Evolutionary conservation across 2,113 vertebrate genomes (phyloP).

Genomic region (Eulemur rufifrons): DNA sequence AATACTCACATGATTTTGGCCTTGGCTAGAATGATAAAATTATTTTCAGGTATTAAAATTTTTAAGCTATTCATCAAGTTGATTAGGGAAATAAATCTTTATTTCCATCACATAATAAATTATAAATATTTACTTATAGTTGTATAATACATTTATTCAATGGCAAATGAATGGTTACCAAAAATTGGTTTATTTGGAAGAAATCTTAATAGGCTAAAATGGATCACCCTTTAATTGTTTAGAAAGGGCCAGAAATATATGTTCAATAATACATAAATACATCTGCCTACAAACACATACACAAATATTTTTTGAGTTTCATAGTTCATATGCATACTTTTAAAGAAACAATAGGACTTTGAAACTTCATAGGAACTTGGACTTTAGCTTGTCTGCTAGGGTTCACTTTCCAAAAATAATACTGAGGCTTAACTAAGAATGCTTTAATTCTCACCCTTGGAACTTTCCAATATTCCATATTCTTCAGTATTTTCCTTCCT

Average conservation of each 20-base stretch:
- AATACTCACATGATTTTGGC: not conserved
- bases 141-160: not conserved
- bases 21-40: not conserved
- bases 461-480: not conserved
- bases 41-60: not conserved
- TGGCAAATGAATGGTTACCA: not conserved
- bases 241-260: not conserved
- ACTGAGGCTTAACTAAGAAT: not conserved
- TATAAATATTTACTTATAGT: not conserved
- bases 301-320: not conserved
- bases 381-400: not conserved
- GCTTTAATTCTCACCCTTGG: not conserved
- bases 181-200: not conserved
- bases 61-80: not conserved
- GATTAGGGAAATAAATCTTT: not conserved
- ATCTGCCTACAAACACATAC: not conserved
- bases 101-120: not conserved
- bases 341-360: not conserved
- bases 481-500: not conserved
- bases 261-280: not conserved
- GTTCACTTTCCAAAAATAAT: not conserved
- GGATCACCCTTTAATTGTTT: not conserved
- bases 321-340: not conserved
- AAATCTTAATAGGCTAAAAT: not conserved
- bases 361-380: not conserved